Conservation (phyloP, 2,797 vertebrate genomes). For the Centropyge bicolor region DNA sequence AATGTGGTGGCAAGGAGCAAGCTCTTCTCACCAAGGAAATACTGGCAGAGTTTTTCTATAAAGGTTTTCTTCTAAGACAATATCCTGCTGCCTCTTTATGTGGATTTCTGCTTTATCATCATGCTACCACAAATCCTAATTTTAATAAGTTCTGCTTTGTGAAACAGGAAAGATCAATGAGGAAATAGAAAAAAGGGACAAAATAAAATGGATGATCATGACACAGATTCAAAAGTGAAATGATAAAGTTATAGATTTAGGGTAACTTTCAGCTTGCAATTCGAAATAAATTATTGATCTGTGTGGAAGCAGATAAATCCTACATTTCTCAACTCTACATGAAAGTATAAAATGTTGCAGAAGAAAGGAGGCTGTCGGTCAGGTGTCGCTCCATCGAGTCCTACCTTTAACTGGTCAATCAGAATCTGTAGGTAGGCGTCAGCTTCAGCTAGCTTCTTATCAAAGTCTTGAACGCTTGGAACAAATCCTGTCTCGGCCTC, state of each 20-base stretch:
- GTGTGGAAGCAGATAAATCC: background rate
- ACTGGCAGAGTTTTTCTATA: conserved; percentile 6
- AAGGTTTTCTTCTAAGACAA: background rate
- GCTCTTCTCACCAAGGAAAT: conserved; percentile 2
- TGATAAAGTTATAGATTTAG: background rate
- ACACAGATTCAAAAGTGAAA: background rate
- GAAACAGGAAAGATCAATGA: background rate
- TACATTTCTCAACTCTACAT: background rate
- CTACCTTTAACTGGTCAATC: conserved; percentile 98
- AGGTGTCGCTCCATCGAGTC: background rate
- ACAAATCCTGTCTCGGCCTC: conserved; percentile 96
- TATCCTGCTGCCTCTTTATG: background rate
- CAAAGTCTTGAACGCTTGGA: conserved; percentile 98
- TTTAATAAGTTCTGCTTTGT: conserved; percentile 37
- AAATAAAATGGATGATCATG: background rate
- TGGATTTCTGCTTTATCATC: conserved; percentile 14
- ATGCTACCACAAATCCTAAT: conserved; percentile 14
- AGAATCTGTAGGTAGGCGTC: conserved; percentile 99
- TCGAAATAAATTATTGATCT: background rate
- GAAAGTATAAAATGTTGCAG: background rate
- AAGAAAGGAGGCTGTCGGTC: background rate
- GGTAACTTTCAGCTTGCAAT: background rate
- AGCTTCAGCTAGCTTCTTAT: conserved; percentile 98
- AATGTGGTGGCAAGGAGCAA: background rate
- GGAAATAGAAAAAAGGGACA: background rate